phyloP scores from a whole-genome alignment of 1,140 invertebrate genomes.

The Ceratina calcarata region DNA sequence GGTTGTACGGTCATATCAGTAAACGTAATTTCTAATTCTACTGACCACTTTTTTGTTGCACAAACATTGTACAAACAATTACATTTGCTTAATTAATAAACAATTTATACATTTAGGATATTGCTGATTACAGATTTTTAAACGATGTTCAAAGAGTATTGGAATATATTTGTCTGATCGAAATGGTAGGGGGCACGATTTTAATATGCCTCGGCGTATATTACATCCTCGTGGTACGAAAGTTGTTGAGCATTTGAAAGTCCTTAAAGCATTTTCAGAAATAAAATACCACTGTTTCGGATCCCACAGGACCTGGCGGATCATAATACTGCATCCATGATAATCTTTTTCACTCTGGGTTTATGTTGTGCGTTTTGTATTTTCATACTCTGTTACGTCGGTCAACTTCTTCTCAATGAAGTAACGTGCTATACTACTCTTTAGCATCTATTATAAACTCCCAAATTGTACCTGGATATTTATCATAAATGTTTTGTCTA shows the following conservation, averaged over 20 bases:
- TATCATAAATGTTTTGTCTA: no score
- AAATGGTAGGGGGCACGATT: neutral
- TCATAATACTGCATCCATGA: neutral
- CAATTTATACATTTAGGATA: no score
- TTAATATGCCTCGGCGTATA: neutral
- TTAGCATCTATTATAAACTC: no score
- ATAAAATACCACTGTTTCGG: no score
- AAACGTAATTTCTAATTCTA: no score
- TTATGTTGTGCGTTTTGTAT: neutral
- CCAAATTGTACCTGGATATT: no score
- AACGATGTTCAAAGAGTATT: neutral
- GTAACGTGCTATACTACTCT: conserved; percentile 6
- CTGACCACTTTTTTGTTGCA: no score
- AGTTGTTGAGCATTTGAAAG: no score
- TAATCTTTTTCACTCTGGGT: neutral
- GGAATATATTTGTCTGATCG: neutral
- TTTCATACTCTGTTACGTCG: conserved; percentile 50
- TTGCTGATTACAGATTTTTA: neutral
- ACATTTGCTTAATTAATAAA: no score
- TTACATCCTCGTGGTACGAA: neutral
- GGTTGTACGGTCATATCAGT: neutral
- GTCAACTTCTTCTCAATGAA: conserved; percentile 56
- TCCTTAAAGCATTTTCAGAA: no score
- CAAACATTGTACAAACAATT: no score
- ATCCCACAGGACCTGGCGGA: no score